These are phyloP conservation scores for Crepidodera aurea DNA, from an alignment of 2,888 invertebrate species.

Conservation along the genomic window DNA sequence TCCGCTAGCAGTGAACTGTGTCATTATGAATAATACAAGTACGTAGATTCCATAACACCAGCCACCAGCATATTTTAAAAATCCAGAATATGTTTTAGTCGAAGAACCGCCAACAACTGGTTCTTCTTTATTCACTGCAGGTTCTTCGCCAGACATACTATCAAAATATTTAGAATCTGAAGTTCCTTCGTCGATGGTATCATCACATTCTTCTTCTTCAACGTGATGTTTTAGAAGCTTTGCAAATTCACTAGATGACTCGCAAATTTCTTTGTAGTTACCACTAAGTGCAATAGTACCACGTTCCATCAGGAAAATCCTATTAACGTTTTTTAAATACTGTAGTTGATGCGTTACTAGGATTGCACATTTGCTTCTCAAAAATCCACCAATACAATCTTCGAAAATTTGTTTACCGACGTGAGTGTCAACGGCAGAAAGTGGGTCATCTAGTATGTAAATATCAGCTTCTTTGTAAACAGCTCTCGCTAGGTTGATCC, in stretches of 20 bases:
- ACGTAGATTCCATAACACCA: slow-evolving; percentile 68
- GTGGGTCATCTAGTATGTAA: slow-evolving; percentile 81
- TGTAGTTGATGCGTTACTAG: slow-evolving; percentile 88
- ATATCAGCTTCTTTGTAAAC: slow-evolving; percentile 80
- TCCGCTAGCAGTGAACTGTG: slow-evolving; percentile 77
- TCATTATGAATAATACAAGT: slow-evolving; percentile 69
- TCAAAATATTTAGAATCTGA: slow-evolving; percentile 35
- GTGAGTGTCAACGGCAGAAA: slow-evolving; percentile 80
- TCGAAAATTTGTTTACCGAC: slow-evolving; percentile 81
- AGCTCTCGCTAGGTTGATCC: slow-evolving; percentile 79
- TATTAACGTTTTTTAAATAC: slow-evolving; percentile 72
- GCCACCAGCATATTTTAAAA: slow-evolving; percentile 77
- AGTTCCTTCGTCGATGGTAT: slow-evolving; percentile 35
- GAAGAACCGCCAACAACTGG: slow-evolving; percentile 64
- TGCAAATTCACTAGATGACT: slow-evolving; percentile 64
- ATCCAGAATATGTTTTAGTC: slow-evolving; percentile 69
- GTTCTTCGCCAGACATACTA: slow-evolving; percentile 40
- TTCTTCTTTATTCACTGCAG: slow-evolving; percentile 41
- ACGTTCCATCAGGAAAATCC: slow-evolving; percentile 71
- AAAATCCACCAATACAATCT: slow-evolving; percentile 69
- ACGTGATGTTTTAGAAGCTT: slow-evolving; percentile 61
- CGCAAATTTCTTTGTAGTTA: slow-evolving; percentile 63
- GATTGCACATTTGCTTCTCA: slow-evolving; percentile 72
- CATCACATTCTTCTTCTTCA: slow-evolving; percentile 48
- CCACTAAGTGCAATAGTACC: slow-evolving; percentile 63